Percentiles rank a stretch among this genome's conserved stretches.
These are phyloP conservation scores for Ectemnius cavifrons DNA, from an alignment of 2,888 invertebrate genomes.

Conservation along the genomic window DNA sequence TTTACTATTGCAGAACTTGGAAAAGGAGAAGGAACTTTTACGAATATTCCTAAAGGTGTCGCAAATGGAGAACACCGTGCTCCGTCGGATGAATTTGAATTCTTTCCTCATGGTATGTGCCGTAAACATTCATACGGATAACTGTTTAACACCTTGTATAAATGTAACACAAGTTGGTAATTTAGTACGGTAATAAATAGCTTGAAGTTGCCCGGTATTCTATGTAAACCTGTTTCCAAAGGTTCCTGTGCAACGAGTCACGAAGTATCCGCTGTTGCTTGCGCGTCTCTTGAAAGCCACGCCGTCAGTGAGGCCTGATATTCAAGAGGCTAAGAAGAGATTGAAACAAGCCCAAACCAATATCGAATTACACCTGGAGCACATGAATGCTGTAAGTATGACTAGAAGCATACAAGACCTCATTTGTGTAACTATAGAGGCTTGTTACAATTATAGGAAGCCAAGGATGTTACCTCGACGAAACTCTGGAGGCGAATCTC, in stretches of 20 bases:
- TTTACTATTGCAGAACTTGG: conserved; percentile 90
- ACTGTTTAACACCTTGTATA: background rate
- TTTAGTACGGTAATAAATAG: too few relatives aligned
- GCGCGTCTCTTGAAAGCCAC: conserved; percentile 95
- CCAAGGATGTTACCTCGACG: conserved; percentile 92
- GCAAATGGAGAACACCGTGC: conserved; percentile 96
- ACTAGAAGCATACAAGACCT: background rate
- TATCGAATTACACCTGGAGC: conserved; percentile 94
- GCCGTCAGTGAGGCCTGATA: conserved; percentile 83
- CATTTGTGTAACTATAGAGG: too few relatives aligned
- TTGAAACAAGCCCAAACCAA: conserved; percentile 93
- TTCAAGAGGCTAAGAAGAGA: conserved; percentile 89
- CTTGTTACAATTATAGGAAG: conserved; percentile 80
- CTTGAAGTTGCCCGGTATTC: too few relatives aligned
- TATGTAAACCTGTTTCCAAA: conserved; percentile 66
- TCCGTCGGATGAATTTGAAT: conserved; percentile 96
- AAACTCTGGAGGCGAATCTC: conserved; percentile 94
- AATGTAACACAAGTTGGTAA: background rate
- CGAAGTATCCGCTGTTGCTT: conserved; percentile 95
- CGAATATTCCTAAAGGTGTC: conserved; percentile 96
- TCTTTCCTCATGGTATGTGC: conserved; percentile 94
- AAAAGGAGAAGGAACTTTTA: conserved; percentile 96
- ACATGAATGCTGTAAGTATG: conserved; percentile 88
- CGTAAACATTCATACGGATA: background rate
- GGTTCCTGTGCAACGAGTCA: conserved; percentile 97